A percentile compares a stretch with the other conserved stretches of the same genome.
phyloP scores from a whole-genome alignment of 53 echinoderm and acorn worm species.

The Arbacia lixula region DNA sequence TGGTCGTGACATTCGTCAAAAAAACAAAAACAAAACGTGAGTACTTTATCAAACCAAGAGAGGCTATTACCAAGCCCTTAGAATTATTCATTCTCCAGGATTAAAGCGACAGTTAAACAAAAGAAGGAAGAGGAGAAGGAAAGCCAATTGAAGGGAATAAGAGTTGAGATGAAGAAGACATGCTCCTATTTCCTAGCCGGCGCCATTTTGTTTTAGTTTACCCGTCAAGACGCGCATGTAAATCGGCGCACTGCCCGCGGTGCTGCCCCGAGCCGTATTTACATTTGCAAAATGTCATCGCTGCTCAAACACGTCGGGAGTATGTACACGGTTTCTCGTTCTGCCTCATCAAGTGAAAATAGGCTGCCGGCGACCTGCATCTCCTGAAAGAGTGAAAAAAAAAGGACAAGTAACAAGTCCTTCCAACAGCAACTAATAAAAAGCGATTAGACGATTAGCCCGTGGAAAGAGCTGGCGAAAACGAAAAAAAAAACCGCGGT shows the following conservation, averaged over 20 bases:
- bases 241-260: constrained; percentile 14
- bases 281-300: constrained; percentile 58
- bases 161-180: constrained; percentile 5
- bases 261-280: constrained; percentile 43
- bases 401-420: constrained; percentile 15
- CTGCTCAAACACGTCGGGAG: constrained; percentile 36
- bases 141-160: not conserved
- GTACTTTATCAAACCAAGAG: no score
- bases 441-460: constrained; percentile 32
- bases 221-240: constrained; percentile 3
- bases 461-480: not conserved
- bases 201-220: constrained; percentile 39
- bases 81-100: not conserved
- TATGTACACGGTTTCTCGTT: constrained; percentile 42
- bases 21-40: no score
- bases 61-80: no score
- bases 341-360: constrained; percentile 18
- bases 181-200: constrained; percentile 19
- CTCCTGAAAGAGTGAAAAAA: constrained; percentile 31
- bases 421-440: constrained; percentile 32
- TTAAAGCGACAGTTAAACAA: not conserved
- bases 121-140: constrained; percentile 5
- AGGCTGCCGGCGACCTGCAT: constrained; percentile 8
- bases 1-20: no score
- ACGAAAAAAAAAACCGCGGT: constrained; percentile 18